phyloP scores from a whole-genome alignment of 1,140 invertebrate genomes.

The Drosophila lowei region DNA sequence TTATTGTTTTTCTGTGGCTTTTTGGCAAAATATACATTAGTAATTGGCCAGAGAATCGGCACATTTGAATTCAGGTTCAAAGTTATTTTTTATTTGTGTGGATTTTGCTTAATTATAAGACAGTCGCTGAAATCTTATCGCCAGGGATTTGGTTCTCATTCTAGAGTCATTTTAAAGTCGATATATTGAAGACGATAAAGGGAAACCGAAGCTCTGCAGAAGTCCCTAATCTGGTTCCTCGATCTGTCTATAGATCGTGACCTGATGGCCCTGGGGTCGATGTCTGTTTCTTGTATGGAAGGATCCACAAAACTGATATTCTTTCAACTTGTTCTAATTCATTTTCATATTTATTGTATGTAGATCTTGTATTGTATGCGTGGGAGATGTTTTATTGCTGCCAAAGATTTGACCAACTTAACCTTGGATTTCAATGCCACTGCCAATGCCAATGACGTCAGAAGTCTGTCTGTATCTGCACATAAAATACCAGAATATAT shows the following conservation, averaged over 20 bases:
- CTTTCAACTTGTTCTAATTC: constrained; percentile 13
- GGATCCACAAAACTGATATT: constrained; percentile 1
- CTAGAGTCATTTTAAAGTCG: constrained; percentile 4
- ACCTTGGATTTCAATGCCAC: constrained; percentile 69
- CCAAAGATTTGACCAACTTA: constrained; percentile 32
- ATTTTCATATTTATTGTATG: constrained; percentile 12
- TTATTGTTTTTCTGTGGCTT: constrained; percentile 37
- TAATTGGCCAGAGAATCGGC: constrained; percentile 41
- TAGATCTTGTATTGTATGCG: constrained; percentile 12
- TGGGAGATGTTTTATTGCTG: constrained; percentile 48
- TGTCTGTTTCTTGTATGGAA: constrained; percentile 46
- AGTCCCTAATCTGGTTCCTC: constrained; percentile 10
- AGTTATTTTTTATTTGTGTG: constrained; percentile 20
- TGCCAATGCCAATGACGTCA: constrained; percentile 71
- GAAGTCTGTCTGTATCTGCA: constrained; percentile 30
- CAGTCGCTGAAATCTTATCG: constrained; percentile 9
- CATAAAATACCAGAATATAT: no score
- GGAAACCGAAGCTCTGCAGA: constrained; percentile 6
- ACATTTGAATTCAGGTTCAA: constrained; percentile 39
- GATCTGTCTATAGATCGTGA: constrained; percentile 37
- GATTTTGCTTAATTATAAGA: constrained; percentile 8
- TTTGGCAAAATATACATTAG: constrained; percentile 50
- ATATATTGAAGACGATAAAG: constrained; percentile 10
- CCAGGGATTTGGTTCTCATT: constrained; percentile 24
- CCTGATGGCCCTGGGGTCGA: constrained; percentile 38